phyloP scores from a whole-genome alignment of 1,140 invertebrate species.

The Drosophila parabipectinata region DNA sequence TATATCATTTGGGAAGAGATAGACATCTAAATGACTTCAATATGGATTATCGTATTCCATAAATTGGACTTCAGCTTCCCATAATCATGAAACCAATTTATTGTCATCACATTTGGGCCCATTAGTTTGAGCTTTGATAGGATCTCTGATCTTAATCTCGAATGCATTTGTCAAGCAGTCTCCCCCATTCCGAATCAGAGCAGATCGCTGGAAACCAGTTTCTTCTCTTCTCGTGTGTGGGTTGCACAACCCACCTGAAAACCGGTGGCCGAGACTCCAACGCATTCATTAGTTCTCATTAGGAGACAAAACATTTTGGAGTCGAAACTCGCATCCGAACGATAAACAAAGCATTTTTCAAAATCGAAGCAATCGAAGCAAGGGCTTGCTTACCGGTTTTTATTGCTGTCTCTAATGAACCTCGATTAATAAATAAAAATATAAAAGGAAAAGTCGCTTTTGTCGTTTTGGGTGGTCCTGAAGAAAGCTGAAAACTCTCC shows the following conservation, averaged over 20 bases:
- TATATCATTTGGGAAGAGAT: not conserved
- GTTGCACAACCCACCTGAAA: constrained; percentile 39
- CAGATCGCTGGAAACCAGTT: constrained; percentile 39
- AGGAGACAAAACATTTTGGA: constrained; percentile 37
- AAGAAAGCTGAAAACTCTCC: not conserved
- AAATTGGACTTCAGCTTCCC: constrained; percentile 34
- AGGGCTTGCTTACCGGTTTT: constrained; percentile 13
- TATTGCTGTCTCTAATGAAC: constrained; percentile 41
- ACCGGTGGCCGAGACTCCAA: constrained; percentile 39
- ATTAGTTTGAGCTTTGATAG: constrained; percentile 34
- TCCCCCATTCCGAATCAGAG: constrained; percentile 25
- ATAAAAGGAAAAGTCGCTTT: constrained; percentile 2
- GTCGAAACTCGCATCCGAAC: constrained; percentile 25
- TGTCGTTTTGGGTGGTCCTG: constrained; percentile 14
- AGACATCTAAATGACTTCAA: constrained; percentile 24
- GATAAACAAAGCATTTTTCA: constrained; percentile 50
- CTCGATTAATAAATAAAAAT: constrained; percentile 21
- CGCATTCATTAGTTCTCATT: constrained; percentile 57
- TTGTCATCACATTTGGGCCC: constrained; percentile 54
- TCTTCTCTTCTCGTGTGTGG: constrained; percentile 17
- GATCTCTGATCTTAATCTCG: constrained; percentile 37
- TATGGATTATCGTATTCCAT: not conserved
- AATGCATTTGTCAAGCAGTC: constrained; percentile 44
- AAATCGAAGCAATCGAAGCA: not conserved
- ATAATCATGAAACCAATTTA: constrained; percentile 46